These are phyloP conservation scores for Octopus bimaculoides DNA, from an alignment of 1,140 invertebrate species.

Conservation along the genomic window DNA sequence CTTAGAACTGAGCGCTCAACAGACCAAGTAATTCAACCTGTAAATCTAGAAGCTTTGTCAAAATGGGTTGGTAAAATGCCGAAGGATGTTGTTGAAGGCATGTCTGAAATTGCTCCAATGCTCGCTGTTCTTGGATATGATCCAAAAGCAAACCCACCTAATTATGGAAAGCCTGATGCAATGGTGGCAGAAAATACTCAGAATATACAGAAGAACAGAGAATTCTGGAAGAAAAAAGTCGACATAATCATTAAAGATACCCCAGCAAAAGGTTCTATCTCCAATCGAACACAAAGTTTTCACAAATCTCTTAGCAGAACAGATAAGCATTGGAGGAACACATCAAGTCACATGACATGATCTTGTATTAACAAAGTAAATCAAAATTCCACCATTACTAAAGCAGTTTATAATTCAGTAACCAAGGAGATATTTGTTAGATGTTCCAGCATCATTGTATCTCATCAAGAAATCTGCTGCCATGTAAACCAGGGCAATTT, in stretches of 20 bases:
- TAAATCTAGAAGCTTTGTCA: slow-evolving; percentile 91
- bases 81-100: slow-evolving; percentile 83
- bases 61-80: slow-evolving; percentile 97
- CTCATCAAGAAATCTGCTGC: too few species aligned
- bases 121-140: slow-evolving; percentile 86
- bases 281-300: neutral
- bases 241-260: slow-evolving; percentile 31
- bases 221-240: slow-evolving; percentile 55
- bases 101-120: slow-evolving; percentile 91
- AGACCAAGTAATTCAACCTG: slow-evolving; percentile 97
- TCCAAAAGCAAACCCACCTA: slow-evolving; percentile 88
- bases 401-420: too few species aligned
- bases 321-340: neutral
- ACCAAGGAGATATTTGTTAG: too few species aligned
- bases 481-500: too few species aligned
- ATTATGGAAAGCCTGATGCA: slow-evolving; percentile 84
- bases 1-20: slow-evolving; percentile 92
- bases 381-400: too few species aligned
- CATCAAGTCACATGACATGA: slow-evolving; percentile 4
- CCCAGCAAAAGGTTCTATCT: slow-evolving; percentile 5
- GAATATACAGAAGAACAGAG: slow-evolving; percentile 57
- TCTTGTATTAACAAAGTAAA: neutral
- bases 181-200: slow-evolving; percentile 81
- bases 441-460: too few species aligned
- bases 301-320: neutral